Evolutionary conservation across 1,140 invertebrate species (phyloP).

Genomic region (Trachelipus rathkii): DNA sequence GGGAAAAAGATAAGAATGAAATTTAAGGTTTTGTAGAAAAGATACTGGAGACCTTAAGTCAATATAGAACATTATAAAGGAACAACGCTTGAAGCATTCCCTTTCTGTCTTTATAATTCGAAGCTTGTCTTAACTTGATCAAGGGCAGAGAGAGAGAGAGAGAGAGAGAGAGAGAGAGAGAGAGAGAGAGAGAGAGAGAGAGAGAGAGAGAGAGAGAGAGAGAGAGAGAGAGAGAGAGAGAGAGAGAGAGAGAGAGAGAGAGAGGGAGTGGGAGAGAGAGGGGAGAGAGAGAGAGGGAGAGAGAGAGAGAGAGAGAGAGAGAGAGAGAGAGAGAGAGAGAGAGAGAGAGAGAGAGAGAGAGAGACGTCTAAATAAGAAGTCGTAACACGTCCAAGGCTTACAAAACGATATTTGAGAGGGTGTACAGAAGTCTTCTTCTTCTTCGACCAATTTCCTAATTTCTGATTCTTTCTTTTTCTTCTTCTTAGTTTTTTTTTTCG

Average conservation of each 20-base stretch:
- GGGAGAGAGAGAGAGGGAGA: not conserved
- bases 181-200: too few species aligned
- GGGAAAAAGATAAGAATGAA: too few species aligned
- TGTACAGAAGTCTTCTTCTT: not conserved
- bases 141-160: not conserved
- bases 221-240: not conserved
- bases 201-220: too few species aligned
- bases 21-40: not conserved
- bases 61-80: not conserved
- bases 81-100: not conserved
- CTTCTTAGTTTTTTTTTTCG: not conserved
- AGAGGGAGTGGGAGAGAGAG: too few species aligned
- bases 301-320: too few species aligned
- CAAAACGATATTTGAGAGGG: not conserved
- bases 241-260: too few species aligned
- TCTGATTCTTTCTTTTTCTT: not conserved
- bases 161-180: too few species aligned
- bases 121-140: not conserved
- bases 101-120: not conserved
- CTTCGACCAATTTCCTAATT: not conserved
- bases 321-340: too few species aligned
- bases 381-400: not conserved
- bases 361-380: not conserved
- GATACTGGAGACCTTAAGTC: not conserved
- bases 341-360: too few species aligned